A percentile compares a stretch with the other conserved stretches of the same genome.
phyloP scores from a whole-genome alignment of 1,140 invertebrate genomes.

The Archivesica marissinica region DNA sequence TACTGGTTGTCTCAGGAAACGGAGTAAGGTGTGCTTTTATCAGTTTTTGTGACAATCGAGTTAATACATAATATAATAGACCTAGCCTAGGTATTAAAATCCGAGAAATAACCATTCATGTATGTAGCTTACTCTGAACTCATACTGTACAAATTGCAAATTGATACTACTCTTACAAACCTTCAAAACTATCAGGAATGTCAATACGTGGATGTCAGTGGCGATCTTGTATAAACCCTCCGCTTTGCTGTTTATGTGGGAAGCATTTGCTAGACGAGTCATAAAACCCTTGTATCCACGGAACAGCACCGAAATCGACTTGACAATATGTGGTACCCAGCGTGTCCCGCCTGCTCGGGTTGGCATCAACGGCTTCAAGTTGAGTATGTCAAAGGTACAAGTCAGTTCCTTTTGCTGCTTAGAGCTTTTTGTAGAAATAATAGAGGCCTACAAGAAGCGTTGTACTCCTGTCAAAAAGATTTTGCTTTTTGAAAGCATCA shows the following conservation, averaged over 20 bases:
- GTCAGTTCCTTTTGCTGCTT: background rate
- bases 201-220: background rate
- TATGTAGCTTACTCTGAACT: too few relatives aligned
- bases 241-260: background rate
- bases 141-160: too few relatives aligned
- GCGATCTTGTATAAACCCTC: background rate
- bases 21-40: too few relatives aligned
- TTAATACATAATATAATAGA: too few relatives aligned
- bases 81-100: too few relatives aligned
- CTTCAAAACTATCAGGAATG: background rate
- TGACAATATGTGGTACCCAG: constrained; percentile 4
- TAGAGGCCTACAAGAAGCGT: constrained; percentile 41
- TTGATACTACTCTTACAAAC: too few relatives aligned
- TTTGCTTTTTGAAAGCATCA: constrained; percentile 16
- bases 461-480: constrained; percentile 12
- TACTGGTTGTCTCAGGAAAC: too few relatives aligned
- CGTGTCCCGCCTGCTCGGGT: constrained; percentile 7
- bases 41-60: too few relatives aligned
- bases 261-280: background rate
- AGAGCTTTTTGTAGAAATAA: constrained; percentile 21
- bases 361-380: constrained; percentile 2
- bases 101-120: too few relatives aligned
- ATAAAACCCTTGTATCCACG: background rate
- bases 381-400: background rate
- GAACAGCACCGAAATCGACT: background rate